Conservation (phyloP, 1,140 invertebrate species). For the Yoshiicerus persimilis region DNA sequence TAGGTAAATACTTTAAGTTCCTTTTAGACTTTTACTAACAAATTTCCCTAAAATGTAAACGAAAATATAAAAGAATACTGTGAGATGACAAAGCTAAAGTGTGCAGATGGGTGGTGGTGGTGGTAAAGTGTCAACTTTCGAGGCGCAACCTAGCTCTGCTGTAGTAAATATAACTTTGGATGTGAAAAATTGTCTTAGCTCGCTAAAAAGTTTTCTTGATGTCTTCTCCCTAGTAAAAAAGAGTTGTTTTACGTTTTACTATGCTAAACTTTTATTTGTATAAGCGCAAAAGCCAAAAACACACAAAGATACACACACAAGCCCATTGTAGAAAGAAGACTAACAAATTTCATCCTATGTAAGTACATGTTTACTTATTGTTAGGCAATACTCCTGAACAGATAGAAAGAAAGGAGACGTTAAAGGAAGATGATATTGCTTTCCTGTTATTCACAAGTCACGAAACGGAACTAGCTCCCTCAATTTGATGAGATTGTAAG, state of each 20-base stretch:
- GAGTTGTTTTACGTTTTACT: neutral
- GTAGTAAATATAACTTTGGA: neutral
- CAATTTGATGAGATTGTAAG: neutral
- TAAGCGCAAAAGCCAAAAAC: neutral
- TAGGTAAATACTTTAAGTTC: neutral
- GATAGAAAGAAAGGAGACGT: neutral
- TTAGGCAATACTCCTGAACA: neutral
- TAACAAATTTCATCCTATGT: neutral
- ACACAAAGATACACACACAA: neutral
- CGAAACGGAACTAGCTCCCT: neutral
- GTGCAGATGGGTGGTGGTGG: neutral
- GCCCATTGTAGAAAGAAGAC: neutral
- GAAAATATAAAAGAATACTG: neutral
- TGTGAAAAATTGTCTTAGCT: neutral
- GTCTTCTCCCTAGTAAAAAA: neutral
- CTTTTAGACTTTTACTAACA: neutral
- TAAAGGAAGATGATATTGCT: conserved; percentile 1
- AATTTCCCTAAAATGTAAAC: neutral
- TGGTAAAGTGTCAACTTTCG: neutral
- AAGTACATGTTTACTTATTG: neutral
- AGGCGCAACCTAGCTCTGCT: neutral
- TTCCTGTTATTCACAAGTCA: conserved; percentile 11
- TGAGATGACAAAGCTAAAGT: neutral
- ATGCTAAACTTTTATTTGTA: neutral
- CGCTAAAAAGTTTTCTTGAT: neutral